These are phyloP conservation scores for Sorex araneus DNA, from an alignment of 2,113 vertebrate genomes.

Conservation along the genomic window DNA sequence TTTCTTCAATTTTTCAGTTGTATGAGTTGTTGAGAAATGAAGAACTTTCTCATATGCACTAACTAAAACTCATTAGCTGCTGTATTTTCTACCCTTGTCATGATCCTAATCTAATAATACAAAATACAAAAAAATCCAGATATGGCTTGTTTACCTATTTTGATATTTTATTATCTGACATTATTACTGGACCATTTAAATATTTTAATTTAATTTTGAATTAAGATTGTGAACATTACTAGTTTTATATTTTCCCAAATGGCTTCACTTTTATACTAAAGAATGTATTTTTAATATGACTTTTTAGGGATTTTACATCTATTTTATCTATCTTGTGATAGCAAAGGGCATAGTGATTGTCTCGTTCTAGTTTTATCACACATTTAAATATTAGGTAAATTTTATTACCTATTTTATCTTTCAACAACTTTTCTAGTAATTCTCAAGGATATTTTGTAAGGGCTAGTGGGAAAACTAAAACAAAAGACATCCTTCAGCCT, in stretches of 20 bases:
- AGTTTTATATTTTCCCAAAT: neutral
- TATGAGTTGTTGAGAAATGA: neutral
- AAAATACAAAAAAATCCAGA: neutral
- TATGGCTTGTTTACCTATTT: neutral
- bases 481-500: neutral
- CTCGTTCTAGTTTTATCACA: neutral
- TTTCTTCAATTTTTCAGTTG: neutral
- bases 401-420: neutral
- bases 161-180: neutral
- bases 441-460: neutral
- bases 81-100: neutral
- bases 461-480: neutral
- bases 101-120: neutral
- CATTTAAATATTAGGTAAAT: neutral
- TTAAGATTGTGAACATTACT: neutral
- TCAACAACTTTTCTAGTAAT: neutral
- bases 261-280: slow-evolving; percentile 16
- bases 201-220: neutral
- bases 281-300: neutral
- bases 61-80: neutral
- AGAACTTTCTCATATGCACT: neutral
- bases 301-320: neutral
- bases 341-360: neutral
- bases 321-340: neutral
- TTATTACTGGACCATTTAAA: neutral